Evolutionary conservation across 1,140 invertebrate species (phyloP), one percentile per base, ranked within the genome.

Genomic region (Armadillidium nasatum): DNA sequence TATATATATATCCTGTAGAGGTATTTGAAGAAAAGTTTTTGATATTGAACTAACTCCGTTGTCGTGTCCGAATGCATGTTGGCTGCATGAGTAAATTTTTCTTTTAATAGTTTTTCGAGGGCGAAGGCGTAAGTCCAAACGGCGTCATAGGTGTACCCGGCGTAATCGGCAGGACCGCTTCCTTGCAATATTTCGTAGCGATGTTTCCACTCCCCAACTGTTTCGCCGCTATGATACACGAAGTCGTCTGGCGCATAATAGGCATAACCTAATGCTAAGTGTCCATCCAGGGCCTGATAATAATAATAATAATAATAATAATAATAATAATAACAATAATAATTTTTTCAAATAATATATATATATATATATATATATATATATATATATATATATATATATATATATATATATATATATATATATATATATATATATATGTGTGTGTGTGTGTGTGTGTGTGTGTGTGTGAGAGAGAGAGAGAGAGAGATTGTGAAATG

Each of bases 111-210:
- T 78, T 87, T 86, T 81, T 92, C 88, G 21, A 92, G 83, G 0
- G 91, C 92, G 19, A 89, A 85, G 7, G 91, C 93, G 83, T 92
- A 94, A 0, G 89, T 89, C 93, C 93, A 94, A 67, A 94, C 90
- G 0, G 92, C 93, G 85, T 95, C 93, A 83, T 94, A 94, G 0
- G 87, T 87, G 83, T 90, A 94, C 0, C 91, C 91, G 10, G 89
- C 91, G 84, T 92, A 94, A 71, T 88, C 85, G 44, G 87, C 88
- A 7, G 78, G 33, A 4, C 23, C 22, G 10, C 22, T 68, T 4
- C 46, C 23, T 44, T 7, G n/a, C 44, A 68, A 21, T 60, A 44
- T n/a, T 23, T 33, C 70, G 54, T 78, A 81, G 82, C 82, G 43
- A 43, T 76, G 22, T 21, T 73, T 67, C 83, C 85, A 87, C 50